phyloP scores from a whole-genome alignment of 2,797 vertebrate genomes.

The Sebastes itinus region DNA sequence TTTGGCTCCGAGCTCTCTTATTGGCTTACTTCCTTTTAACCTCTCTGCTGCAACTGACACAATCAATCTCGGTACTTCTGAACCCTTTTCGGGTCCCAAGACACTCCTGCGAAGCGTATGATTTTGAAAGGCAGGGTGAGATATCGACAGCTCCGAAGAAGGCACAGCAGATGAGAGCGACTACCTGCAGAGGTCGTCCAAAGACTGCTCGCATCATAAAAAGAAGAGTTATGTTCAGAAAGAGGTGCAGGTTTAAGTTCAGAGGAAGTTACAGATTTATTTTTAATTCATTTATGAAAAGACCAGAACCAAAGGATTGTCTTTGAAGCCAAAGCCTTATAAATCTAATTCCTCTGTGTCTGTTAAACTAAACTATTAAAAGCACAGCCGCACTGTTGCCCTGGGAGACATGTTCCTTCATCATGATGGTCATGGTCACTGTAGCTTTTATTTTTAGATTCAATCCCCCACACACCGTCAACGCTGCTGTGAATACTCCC shows the following conservation, averaged over 20 bases:
- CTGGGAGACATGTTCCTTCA: not conserved
- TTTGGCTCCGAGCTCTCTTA: slow-evolving; percentile 36
- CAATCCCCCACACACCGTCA: not conserved
- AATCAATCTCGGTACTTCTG: slow-evolving; percentile 27
- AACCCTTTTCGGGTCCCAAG: not conserved
- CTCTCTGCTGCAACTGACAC: slow-evolving; percentile 41
- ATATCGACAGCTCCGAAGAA: slow-evolving; percentile 21
- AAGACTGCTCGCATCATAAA: slow-evolving; percentile 24
- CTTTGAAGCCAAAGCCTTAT: not conserved
- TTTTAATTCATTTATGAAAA: not conserved
- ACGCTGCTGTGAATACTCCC: not conserved
- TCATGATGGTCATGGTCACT: not conserved
- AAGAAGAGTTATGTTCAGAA: not conserved
- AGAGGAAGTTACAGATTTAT: not conserved
- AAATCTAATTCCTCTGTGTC: not conserved
- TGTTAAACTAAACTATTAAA: not conserved
- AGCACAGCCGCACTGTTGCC: not conserved
- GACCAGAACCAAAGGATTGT: not conserved
- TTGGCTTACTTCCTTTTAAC: slow-evolving; percentile 49
- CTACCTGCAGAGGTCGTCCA: slow-evolving; percentile 26
- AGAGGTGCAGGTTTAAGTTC: not conserved
- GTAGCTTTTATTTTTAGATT: not conserved
- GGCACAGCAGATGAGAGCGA: slow-evolving; percentile 30
- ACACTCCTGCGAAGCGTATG: not conserved
- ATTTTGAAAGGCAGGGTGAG: slow-evolving; percentile 15